A percentile compares a stretch with the other conserved stretches of the same genome.
Evolutionary conservation across 1,140 invertebrate genomes (phyloP).

Genomic region (Araneus ventricosus): DNA sequence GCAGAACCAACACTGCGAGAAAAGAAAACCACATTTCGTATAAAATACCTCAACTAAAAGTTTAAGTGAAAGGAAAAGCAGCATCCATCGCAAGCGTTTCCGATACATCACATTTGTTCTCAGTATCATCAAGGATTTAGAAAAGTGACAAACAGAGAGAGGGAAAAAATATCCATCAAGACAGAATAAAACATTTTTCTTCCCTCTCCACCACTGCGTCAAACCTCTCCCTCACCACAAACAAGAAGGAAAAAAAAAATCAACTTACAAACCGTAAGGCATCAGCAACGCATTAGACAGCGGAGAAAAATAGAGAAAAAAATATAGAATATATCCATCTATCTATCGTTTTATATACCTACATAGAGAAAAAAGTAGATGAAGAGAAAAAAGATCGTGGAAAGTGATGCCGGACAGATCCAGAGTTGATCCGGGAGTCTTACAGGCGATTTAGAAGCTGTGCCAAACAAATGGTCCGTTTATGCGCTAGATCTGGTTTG

Average conservation of each 20-base stretch:
- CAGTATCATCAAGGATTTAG: slow-evolving; percentile 70
- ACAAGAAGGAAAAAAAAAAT: slow-evolving; percentile 42
- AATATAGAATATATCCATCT: slow-evolving; percentile 55
- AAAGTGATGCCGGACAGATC: slow-evolving; percentile 64
- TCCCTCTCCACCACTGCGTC: slow-evolving; percentile 1
- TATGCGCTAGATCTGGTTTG: slow-evolving; percentile 69
- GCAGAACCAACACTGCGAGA: no score
- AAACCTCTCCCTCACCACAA: slow-evolving; percentile 22
- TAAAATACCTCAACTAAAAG: not conserved
- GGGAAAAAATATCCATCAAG: slow-evolving; percentile 48
- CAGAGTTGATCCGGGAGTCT: slow-evolving; percentile 64
- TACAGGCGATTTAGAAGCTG: slow-evolving; percentile 56
- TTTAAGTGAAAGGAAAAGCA: not conserved
- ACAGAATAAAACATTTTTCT: slow-evolving; percentile 71
- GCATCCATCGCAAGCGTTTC: not conserved
- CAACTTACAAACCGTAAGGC: slow-evolving; percentile 64
- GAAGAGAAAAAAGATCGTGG: not conserved
- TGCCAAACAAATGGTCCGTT: slow-evolving; percentile 73
- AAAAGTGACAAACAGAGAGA: slow-evolving; percentile 61
- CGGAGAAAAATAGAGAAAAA: not conserved
- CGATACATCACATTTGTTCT: slow-evolving; percentile 69
- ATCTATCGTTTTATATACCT: slow-evolving; percentile 43
- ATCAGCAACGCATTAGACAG: slow-evolving; percentile 64
- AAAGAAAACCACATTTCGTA: not conserved
- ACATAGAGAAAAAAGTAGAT: not conserved